Evolutionary conservation across 2,888 invertebrate genomes (phyloP).

Genomic region (Hydriomena furcata): DNA sequence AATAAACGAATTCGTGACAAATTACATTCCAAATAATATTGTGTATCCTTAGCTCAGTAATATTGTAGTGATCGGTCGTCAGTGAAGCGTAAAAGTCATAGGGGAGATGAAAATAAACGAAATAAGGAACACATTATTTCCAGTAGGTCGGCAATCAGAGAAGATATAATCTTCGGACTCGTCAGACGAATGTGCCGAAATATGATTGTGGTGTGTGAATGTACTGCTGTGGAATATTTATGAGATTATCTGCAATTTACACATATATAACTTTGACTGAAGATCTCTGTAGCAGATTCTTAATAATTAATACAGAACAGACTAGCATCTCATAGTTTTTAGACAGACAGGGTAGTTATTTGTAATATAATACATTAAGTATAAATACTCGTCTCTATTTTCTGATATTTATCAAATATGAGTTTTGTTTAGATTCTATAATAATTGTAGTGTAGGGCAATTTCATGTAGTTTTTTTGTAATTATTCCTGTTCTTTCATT

Average conservation of each 20-base stretch:
- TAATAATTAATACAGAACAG: too few species aligned
- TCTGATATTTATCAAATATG: too few species aligned
- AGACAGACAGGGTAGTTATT: too few species aligned
- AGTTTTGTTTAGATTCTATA: too few species aligned
- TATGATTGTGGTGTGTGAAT: conserved; percentile 34
- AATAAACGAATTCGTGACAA: conserved; percentile 43
- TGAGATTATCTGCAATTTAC: neutral
- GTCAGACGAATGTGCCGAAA: conserved; percentile 51
- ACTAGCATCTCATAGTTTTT: too few species aligned
- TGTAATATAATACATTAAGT: too few species aligned
- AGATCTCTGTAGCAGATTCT: too few species aligned
- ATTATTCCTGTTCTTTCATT: too few species aligned
- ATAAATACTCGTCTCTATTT: too few species aligned
- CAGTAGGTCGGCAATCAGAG: conserved; percentile 57
- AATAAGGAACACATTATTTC: conserved; percentile 62
- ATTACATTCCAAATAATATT: conserved; percentile 57
- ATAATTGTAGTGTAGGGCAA: too few species aligned
- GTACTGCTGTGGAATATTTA: conserved; percentile 7
- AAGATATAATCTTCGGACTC: conserved; percentile 57
- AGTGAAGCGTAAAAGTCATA: conserved; percentile 52
- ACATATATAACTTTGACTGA: neutral
- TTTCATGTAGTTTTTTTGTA: too few species aligned
- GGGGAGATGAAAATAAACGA: conserved; percentile 46
- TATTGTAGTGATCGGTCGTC: conserved; percentile 48
- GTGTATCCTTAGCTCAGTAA: conserved; percentile 49